Base-by-base conservation (phyloP, 35 echinoderm and acorn worm genomes). In the Anneissia japonica region DNA sequence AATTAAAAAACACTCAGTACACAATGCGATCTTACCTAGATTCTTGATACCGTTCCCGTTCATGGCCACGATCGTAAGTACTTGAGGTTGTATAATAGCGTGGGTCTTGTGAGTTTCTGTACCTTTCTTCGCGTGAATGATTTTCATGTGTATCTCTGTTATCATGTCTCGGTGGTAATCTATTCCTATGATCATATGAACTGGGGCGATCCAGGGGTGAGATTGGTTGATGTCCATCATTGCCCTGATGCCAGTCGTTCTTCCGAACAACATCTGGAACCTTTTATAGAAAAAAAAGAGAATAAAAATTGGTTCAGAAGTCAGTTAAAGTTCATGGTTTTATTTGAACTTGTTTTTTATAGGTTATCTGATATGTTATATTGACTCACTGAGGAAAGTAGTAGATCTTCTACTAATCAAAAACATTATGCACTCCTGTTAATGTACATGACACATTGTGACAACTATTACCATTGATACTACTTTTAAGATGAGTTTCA, bases 191-290 rank as follows among this genome's bases (percentile, higher is more conserved):
- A 64, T 64, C 75, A 31, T 77, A 77, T 32, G 75, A 37, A 37
- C 1, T 11, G 10, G 35, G 35, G 1, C 51, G 51, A 16, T 64
- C 35, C 40, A 39, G 9, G 4, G 79, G 79, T 40, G 35, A 39
- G 2, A 38, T 35, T 40, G 38, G 32, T 16, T 36, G 34, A 35
- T 39, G n/a, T 39, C 36, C 79, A 38, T 36, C 14, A 5, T 26
- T 23, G 2, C 75, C 35, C 0, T 26, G 34, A 16, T 81, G 79
- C 79, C 79, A 81, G 35, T 93, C 87, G 82, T 89, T 85, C 79
- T 93, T 87, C 38, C 30, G 77, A 29, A 89, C 82, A 31, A 86
- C 72, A 73, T 93, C 82, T 74, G 82, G 87, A 75, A 89, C 87
- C 87, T 93, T 38, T 35, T 5, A 31, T 17, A 7, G 36, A 77